phyloP scores from a whole-genome alignment of 2,797 vertebrate genomes.

The Sparidentex hasta region DNA sequence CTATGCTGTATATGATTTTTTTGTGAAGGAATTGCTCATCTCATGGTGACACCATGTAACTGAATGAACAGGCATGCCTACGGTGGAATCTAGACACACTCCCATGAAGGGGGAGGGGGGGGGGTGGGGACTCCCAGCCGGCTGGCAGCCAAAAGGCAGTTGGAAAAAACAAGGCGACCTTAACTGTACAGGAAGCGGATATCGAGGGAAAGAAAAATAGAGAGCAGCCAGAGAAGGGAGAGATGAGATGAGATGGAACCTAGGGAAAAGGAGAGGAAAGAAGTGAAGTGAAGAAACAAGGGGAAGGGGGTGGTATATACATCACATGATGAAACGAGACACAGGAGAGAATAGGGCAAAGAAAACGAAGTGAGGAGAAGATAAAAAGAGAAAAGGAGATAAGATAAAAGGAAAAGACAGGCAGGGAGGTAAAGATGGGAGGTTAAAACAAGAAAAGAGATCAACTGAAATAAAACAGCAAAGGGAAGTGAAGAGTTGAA shows the following conservation, averaged over 20 bases:
- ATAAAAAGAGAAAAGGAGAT: background rate
- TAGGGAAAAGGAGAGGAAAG: slow-evolving; percentile 1
- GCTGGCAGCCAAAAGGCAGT: too few species aligned
- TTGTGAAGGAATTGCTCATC: too few species aligned
- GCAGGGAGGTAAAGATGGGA: background rate
- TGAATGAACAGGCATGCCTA: too few species aligned
- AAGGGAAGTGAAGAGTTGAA: background rate
- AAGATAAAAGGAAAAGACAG: background rate
- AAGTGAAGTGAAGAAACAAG: background rate
- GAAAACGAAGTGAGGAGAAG: background rate
- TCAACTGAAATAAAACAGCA: background rate
- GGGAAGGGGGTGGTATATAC: background rate
- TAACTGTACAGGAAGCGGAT: slow-evolving; percentile 1
- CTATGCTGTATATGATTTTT: too few species aligned
- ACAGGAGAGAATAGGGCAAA: background rate
- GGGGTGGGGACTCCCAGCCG: too few species aligned
- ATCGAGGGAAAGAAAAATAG: background rate
- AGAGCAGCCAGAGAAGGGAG: background rate
- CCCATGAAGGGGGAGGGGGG: too few species aligned
- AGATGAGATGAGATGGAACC: background rate
- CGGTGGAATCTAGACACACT: too few species aligned
- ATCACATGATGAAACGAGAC: background rate
- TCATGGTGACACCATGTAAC: too few species aligned
- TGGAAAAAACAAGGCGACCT: too few species aligned
- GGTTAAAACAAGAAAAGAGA: background rate